Conservation (phyloP, 2,113 vertebrate species). For the Pangasianodon gigas region DNA sequence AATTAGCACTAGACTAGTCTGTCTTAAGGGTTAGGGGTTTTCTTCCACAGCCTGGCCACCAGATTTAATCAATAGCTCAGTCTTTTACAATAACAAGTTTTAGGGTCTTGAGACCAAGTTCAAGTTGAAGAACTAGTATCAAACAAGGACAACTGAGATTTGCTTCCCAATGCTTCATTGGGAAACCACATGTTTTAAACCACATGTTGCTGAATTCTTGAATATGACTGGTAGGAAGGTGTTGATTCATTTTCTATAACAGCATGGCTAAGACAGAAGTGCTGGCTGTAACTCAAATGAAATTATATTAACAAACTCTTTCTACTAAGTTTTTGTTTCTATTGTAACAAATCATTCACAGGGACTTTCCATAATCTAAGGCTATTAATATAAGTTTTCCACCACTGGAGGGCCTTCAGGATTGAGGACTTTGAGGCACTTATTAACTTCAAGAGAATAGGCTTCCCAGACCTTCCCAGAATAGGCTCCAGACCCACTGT, state of each 20-base stretch:
- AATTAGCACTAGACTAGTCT: slow-evolving; percentile 61
- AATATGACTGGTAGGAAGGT: not conserved
- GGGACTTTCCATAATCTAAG: not conserved
- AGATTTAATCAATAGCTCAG: slow-evolving; percentile 72
- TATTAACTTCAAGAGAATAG: not conserved
- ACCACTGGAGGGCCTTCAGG: not conserved
- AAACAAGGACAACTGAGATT: not conserved
- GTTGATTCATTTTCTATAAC: not conserved
- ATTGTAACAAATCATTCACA: not conserved
- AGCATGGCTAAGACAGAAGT: not conserved
- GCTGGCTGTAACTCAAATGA: not conserved
- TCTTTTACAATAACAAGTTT: slow-evolving; percentile 43
- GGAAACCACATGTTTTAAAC: not conserved
- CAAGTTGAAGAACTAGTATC: not conserved
- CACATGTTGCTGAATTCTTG: not conserved
- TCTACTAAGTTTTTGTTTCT: not conserved
- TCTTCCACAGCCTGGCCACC: not conserved
- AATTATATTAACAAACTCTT: not conserved
- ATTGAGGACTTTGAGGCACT: not conserved
- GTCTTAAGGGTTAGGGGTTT: not conserved
- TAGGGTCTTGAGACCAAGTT: not conserved
- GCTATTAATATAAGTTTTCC: not conserved
- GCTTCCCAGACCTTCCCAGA: not conserved
- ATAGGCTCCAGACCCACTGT: not conserved
- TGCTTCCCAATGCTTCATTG: too few relatives aligned